A percentile compares a stretch with the other conserved stretches of the same genome.
Conservation (phyloP, 2,888 invertebrate species). For the Phalera bucephala region DNA sequence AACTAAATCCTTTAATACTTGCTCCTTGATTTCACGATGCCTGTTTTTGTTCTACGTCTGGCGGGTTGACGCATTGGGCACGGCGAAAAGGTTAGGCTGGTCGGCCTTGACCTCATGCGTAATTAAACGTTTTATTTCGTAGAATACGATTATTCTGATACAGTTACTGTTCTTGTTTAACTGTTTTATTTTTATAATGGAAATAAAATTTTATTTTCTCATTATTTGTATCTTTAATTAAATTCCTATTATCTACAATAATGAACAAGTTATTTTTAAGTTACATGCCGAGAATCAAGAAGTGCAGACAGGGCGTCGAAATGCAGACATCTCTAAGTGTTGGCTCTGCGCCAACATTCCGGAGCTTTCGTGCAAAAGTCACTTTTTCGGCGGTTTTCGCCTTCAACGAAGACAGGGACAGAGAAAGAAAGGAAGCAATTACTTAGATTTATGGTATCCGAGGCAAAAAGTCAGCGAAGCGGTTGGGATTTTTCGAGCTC, state of each 20-base stretch:
- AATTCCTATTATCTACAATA: slow-evolving; percentile 2
- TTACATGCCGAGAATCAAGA: slow-evolving; percentile 25
- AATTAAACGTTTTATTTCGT: slow-evolving; percentile 28
- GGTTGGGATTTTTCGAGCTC: slow-evolving; percentile 26
- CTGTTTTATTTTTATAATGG: too few relatives aligned
- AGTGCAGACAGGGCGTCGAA: slow-evolving; percentile 43
- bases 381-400: slow-evolving; percentile 60
- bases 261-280: slow-evolving; percentile 22
- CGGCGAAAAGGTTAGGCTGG: slow-evolving; percentile 24
- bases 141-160: slow-evolving; percentile 18
- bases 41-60: slow-evolving; percentile 12
- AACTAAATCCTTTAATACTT: slow-evolving; percentile 31
- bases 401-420: slow-evolving; percentile 41
- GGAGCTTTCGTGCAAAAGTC: slow-evolving; percentile 57
- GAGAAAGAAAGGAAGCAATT: slow-evolving; percentile 70
- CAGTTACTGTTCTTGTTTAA: slow-evolving; percentile 15
- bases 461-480: slow-evolving; percentile 42
- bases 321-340: slow-evolving; percentile 50
- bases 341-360: slow-evolving; percentile 60
- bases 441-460: slow-evolving; percentile 71
- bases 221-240: too few relatives aligned
- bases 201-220: too few relatives aligned
- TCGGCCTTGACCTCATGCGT: slow-evolving; percentile 59
- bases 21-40: slow-evolving; percentile 8
- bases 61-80: slow-evolving; percentile 21